Evolutionary conservation across 2,797 vertebrate genomes (phyloP).

Genomic region (Dendrocincla tyrannina): DNA sequence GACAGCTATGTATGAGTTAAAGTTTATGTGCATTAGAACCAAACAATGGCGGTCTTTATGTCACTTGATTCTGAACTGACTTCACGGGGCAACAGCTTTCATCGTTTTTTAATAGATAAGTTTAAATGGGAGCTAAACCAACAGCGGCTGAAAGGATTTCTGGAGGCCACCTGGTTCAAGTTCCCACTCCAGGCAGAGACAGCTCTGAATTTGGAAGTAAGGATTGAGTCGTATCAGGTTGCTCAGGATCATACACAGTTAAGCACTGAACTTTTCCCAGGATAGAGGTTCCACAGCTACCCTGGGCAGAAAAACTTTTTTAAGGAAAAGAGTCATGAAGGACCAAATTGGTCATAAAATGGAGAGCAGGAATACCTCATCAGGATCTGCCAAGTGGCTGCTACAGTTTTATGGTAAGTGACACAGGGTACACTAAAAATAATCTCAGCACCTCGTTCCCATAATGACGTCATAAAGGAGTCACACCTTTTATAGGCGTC

Average conservation of each 20-base stretch:
- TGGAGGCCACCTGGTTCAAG: not conserved
- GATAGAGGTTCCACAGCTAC: accelerated
- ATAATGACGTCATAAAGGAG: not conserved
- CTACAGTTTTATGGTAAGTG: not conserved
- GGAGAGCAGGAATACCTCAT: not conserved
- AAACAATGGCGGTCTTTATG: not conserved
- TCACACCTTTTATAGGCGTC: not conserved
- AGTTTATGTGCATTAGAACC: not conserved
- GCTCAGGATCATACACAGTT: not conserved
- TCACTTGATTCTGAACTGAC: not conserved
- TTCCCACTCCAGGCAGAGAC: not conserved
- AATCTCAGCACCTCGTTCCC: not conserved
- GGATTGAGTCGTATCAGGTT: accelerated
- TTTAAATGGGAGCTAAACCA: not conserved
- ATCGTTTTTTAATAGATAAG: not conserved
- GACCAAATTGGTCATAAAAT: not conserved
- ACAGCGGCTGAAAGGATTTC: not conserved
- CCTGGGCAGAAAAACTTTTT: not conserved
- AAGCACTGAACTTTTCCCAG: not conserved
- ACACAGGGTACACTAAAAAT: not conserved
- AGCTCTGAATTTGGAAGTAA: not conserved
- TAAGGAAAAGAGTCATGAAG: not conserved
- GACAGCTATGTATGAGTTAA: not conserved
- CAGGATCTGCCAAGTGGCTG: not conserved
- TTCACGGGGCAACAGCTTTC: not conserved